These are phyloP conservation scores for Lutraria lutraria DNA, from an alignment of 2,888 invertebrate genomes.

Conservation along the genomic window DNA sequence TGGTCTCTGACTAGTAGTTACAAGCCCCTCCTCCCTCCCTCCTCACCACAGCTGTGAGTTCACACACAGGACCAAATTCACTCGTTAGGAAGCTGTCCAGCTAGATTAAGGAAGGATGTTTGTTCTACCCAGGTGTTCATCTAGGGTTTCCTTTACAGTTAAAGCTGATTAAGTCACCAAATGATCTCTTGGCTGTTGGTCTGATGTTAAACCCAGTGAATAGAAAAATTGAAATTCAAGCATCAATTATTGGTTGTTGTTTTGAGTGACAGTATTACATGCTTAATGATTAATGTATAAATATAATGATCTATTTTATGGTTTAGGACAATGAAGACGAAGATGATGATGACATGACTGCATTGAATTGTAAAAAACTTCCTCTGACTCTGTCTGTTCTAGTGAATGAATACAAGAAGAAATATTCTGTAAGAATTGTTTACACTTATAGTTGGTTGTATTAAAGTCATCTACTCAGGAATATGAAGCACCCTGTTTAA, in stretches of 20 bases:
- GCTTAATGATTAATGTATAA: not conserved
- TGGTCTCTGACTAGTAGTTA: too few relatives aligned
- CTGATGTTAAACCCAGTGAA: too few relatives aligned
- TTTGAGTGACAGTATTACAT: not conserved
- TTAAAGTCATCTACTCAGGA: not conserved
- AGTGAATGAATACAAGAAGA: slow-evolving; percentile 78
- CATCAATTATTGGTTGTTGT: not conserved
- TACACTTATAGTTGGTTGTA: not conserved
- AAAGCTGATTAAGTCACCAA: too few relatives aligned
- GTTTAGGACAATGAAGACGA: slow-evolving; percentile 65
- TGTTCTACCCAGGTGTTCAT: too few relatives aligned
- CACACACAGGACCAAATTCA: too few relatives aligned
- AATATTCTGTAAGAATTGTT: slow-evolving; percentile 68
- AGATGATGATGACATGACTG: slow-evolving; percentile 75
- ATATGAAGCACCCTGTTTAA: not conserved
- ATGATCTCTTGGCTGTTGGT: too few relatives aligned
- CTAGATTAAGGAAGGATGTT: too few relatives aligned
- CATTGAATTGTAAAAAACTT: slow-evolving; percentile 66
- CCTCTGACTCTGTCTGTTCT: slow-evolving; percentile 78
- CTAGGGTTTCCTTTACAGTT: too few relatives aligned
- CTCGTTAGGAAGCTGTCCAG: too few relatives aligned
- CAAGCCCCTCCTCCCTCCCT: too few relatives aligned
- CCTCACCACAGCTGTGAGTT: too few relatives aligned
- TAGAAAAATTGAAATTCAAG: too few relatives aligned
- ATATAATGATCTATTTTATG: not conserved